These are phyloP conservation scores for Mactra quadrangularis DNA, from an alignment of 1,140 invertebrate species.

Conservation along the genomic window DNA sequence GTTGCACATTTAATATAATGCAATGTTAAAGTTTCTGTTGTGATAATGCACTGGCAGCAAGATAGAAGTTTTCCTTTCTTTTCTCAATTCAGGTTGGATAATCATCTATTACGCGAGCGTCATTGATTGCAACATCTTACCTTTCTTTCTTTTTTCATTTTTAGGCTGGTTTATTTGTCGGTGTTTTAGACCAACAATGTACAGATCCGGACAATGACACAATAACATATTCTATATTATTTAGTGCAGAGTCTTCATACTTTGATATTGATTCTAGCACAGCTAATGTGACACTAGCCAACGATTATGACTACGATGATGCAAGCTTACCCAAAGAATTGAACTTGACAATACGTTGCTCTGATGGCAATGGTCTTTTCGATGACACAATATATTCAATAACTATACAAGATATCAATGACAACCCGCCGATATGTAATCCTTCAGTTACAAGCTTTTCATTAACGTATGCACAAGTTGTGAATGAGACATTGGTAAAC, in stretches of 20 bases:
- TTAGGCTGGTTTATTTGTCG: slow-evolving; percentile 32
- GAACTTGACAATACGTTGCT: slow-evolving; percentile 51
- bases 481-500: slow-evolving; percentile 5
- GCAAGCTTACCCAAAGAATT: slow-evolving; percentile 32
- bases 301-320: slow-evolving; percentile 43
- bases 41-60: too few species aligned
- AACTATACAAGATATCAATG: slow-evolving; percentile 43
- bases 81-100: too few species aligned
- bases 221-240: slow-evolving; percentile 27
- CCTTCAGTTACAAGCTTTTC: slow-evolving; percentile 18
- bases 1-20: too few species aligned
- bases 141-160: not conserved
- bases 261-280: slow-evolving; percentile 22
- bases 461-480: slow-evolving; percentile 27
- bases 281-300: slow-evolving; percentile 7
- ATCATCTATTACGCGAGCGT: too few species aligned
- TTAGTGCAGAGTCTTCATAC: slow-evolving; percentile 39
- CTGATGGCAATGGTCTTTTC: slow-evolving; percentile 13
- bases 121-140: too few species aligned
- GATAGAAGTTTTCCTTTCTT: too few species aligned
- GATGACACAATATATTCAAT: slow-evolving; percentile 33
- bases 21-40: too few species aligned
- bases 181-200: slow-evolving; percentile 11
- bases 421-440: slow-evolving; percentile 37
- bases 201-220: slow-evolving; percentile 30